Evolutionary conservation across 2,113 vertebrate species (phyloP).

Genomic region (Alosa alosa): DNA sequence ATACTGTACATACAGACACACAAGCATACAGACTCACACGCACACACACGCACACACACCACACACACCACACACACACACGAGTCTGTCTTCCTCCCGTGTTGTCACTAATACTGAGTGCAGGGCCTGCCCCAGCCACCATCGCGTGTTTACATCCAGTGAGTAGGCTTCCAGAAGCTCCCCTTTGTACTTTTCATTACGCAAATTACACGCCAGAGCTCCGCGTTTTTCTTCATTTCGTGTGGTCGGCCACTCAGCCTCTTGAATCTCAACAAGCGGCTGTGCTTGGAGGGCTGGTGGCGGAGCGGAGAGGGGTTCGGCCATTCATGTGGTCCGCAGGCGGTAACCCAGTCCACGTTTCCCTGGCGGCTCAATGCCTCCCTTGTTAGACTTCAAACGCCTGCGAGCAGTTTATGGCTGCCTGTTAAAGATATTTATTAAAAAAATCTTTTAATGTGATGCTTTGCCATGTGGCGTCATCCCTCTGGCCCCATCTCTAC

Average conservation of each 20-base stretch:
- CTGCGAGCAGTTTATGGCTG: conserved; percentile 35
- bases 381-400: conserved; percentile 35
- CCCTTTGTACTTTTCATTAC: conserved; percentile 2
- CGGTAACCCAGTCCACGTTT: conserved; percentile 27
- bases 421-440: conserved; percentile 23
- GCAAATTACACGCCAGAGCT: background rate
- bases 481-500: background rate
- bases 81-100: background rate
- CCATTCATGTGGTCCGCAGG: conserved; percentile 45
- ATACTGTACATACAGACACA: background rate
- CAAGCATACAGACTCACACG: background rate
- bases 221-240: background rate
- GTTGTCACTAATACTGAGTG: background rate
- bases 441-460: conserved; percentile 17
- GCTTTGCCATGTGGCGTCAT: background rate
- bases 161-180: background rate
- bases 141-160: conserved; percentile 5
- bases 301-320: background rate
- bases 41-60: background rate
- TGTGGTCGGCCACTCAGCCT: background rate
- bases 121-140: background rate
- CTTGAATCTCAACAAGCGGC: conserved; percentile 1
- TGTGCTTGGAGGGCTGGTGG: background rate
- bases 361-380: conserved; percentile 40
- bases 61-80: background rate